A percentile compares a stretch with the other conserved stretches of the same genome.
Evolutionary conservation across 2,888 invertebrate genomes (phyloP).

Genomic region (Sarcophaga caerulescens): DNA sequence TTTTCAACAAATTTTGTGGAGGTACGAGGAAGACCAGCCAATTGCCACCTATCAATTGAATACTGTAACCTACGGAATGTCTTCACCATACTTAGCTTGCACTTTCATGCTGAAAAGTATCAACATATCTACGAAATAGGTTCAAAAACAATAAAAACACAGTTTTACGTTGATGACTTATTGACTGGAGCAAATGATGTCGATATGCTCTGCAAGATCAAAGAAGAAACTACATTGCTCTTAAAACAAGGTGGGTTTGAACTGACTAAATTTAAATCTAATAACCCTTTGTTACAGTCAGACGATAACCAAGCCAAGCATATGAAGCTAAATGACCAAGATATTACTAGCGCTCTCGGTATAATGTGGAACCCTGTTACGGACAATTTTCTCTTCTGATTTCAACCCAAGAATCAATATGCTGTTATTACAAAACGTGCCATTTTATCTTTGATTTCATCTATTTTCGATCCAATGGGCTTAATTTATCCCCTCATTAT

Average conservation of each 20-base stretch:
- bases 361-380: slow-evolving; percentile 46
- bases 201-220: neutral
- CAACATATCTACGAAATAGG: slow-evolving; percentile 13
- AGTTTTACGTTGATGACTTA: slow-evolving; percentile 49
- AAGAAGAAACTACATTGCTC: neutral
- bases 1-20: slow-evolving; percentile 65
- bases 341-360: slow-evolving; percentile 37
- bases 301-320: neutral
- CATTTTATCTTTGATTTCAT: slow-evolving; percentile 50
- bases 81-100: slow-evolving; percentile 49
- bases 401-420: slow-evolving; percentile 34
- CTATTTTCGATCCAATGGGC: slow-evolving; percentile 43
- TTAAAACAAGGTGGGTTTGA: neutral
- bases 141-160: slow-evolving; percentile 15
- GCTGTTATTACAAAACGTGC: slow-evolving; percentile 30
- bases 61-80: slow-evolving; percentile 61
- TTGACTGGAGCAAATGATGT: slow-evolving; percentile 34
- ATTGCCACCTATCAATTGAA: slow-evolving; percentile 58
- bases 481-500: slow-evolving; percentile 54
- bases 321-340: slow-evolving; percentile 7
- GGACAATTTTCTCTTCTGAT: slow-evolving; percentile 53
- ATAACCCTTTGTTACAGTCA: neutral
- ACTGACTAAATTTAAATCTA: neutral
- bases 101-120: slow-evolving; percentile 33
- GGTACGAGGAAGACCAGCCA: slow-evolving; percentile 25